Percentiles rank a stretch among this genome's conserved stretches.
phyloP scores from a whole-genome alignment of 2,797 vertebrate genomes.

The Prionace glauca region DNA sequence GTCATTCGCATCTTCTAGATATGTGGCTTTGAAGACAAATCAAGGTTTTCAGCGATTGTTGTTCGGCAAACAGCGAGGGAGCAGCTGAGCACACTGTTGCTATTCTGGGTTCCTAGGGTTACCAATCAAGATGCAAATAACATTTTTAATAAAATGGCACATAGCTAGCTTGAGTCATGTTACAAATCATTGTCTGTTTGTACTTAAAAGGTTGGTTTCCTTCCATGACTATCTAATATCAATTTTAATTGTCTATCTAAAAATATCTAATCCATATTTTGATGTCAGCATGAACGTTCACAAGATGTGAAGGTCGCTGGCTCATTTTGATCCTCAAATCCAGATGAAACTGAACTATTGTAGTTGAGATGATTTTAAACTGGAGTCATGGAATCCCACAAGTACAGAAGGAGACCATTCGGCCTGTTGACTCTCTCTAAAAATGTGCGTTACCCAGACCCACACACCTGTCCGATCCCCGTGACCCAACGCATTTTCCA shows the following conservation, averaged over 20 bases:
- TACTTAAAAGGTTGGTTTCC: background rate
- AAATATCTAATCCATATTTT: conserved; percentile 1
- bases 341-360: background rate
- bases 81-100: background rate
- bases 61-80: background rate
- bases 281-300: background rate
- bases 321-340: background rate
- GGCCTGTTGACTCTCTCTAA: too few relatives aligned
- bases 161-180: background rate
- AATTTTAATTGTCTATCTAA: background rate
- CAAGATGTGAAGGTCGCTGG: background rate
- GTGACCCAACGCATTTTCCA: too few relatives aligned
- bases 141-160: background rate
- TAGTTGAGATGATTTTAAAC: background rate
- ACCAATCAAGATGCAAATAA: background rate
- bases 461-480: too few relatives aligned
- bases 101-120: background rate
- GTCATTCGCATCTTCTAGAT: background rate
- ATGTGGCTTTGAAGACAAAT: background rate
- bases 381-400: too few relatives aligned
- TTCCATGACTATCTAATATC: background rate
- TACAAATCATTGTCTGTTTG: background rate
- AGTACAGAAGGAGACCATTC: too few relatives aligned
- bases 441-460: too few relatives aligned
- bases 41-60: background rate